Base-by-base conservation (phyloP, 2,113 vertebrate genomes). In the Geothlypis trichas region DNA sequence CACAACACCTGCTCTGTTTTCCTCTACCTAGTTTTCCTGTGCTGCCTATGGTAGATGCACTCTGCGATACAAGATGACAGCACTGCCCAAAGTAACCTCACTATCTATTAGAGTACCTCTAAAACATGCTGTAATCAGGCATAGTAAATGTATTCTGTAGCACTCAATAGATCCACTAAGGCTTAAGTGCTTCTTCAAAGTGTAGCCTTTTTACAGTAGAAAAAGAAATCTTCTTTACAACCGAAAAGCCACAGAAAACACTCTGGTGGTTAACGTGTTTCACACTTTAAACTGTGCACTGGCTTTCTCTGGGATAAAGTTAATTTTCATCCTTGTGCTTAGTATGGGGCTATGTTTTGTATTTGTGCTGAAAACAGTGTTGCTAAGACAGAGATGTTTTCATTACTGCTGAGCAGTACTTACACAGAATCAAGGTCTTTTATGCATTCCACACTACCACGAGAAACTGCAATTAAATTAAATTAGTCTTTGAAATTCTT, bases 121-220 rank as follows among this genome's bases (percentile, higher is more conserved):
- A 85, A 96, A 95, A 66, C 55, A 73, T 80, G 31, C 46, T 22
- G 59, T 76, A 93, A 91, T 84, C 67, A 85, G 82, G 46, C 9
- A 47, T 44, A 80, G 82, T 85, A 91, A 83, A 65, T 68, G 31
- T 85, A 62, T 75, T 79, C 54, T 76, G 52, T 62, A 58, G 35
- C 67, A 54, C 54, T 95, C 66, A 76, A 39, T 69, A 69, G 74
- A 89, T 54, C 35, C 63, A 75, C 75, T 71, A 93, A 91, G 44
- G 47, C 54, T 91, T 94, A 85, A 96, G 91, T 96, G 91, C 55
- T 86, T 84, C 49, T 84, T 55, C 24, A 82, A 96, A 90, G 15
- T n/a, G 65, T 59, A 74, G 35, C n/a, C 41, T 93, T 85, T 84
- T n/a, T 82, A 41, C 57, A 46, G 54, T 33, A 46, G 26, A 9